Percentiles rank a stretch among this genome's conserved stretches.
Evolutionary conservation across 2,888 invertebrate genomes (phyloP).

Genomic region (Chalcosyrphus nemorum): DNA sequence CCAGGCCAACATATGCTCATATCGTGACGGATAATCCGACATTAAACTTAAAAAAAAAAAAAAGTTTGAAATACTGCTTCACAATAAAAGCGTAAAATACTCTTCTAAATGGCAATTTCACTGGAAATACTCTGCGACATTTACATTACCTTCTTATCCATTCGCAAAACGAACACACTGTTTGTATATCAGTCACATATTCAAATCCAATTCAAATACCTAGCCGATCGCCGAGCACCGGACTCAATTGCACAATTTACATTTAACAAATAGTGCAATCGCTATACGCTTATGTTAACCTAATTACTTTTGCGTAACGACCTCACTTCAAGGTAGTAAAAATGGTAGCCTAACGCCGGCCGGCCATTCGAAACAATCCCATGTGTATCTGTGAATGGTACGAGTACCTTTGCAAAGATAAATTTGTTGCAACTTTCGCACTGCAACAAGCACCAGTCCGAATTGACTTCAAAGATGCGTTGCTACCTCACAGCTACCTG

Average conservation of each 20-base stretch:
- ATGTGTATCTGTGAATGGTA: neutral
- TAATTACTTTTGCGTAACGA: conserved; percentile 73
- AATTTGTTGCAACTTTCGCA: conserved; percentile 4
- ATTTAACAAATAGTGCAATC: conserved; percentile 73
- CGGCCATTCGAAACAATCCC: conserved; percentile 5
- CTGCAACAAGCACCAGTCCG: neutral
- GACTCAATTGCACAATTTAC: conserved; percentile 59
- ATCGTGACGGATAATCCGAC: conserved; percentile 22
- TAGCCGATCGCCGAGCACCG: conserved; percentile 20
- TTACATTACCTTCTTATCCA: conserved; percentile 1
- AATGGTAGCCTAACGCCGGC: conserved; percentile 51
- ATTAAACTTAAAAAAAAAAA: conserved; percentile 12
- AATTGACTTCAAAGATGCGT: conserved; percentile 26
- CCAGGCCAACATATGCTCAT: neutral
- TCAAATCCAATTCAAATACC: conserved; percentile 54
- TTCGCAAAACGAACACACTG: neutral
- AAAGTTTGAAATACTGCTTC: conserved; percentile 17
- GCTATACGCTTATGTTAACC: conserved; percentile 65
- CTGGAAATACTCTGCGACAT: conserved; percentile 1
- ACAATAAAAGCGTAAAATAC: conserved; percentile 16
- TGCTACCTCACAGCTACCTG: conserved; percentile 36
- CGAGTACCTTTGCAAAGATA: conserved; percentile 2
- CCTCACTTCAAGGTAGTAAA: conserved; percentile 67
- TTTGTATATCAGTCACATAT: conserved; percentile 55
- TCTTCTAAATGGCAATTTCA: conserved; percentile 2